Conservation (phyloP, 2,113 vertebrate genomes). For the Pungitius pungitius region DNA sequence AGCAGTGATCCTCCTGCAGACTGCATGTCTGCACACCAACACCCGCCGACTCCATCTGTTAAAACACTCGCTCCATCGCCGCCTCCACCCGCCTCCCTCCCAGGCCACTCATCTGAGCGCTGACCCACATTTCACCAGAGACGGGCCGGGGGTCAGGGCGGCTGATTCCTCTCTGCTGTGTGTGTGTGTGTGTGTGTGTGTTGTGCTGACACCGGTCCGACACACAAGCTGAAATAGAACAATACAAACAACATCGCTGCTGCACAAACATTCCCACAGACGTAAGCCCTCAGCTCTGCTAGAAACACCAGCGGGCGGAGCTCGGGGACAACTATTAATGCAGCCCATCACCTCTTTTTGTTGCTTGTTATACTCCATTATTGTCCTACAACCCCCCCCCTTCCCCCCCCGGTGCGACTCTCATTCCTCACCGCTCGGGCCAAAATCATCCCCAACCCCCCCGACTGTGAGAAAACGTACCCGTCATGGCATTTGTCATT, state of each 20-base stretch:
- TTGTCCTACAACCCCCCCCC: neutral
- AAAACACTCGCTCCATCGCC: slow-evolving; percentile 40
- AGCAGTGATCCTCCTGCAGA: slow-evolving; percentile 43
- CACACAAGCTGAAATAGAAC: slow-evolving; percentile 65
- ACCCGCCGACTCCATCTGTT: slow-evolving; percentile 53
- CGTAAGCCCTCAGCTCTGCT: slow-evolving; percentile 63
- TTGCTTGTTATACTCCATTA: neutral
- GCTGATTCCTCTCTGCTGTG: slow-evolving; percentile 34
- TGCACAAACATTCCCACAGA: slow-evolving; percentile 76
- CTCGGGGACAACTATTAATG: slow-evolving; percentile 34
- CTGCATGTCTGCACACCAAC: slow-evolving; percentile 58
- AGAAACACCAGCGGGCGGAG: slow-evolving; percentile 53
- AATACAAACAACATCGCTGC: slow-evolving; percentile 73
- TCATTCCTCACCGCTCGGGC: neutral
- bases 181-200: slow-evolving; percentile 12
- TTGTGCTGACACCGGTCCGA: slow-evolving; percentile 58
- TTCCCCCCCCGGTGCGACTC: neutral
- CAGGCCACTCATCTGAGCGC: slow-evolving; percentile 22
- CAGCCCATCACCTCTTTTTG: slow-evolving; percentile 15
- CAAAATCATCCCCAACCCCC: slow-evolving; percentile 43
- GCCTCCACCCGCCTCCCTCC: slow-evolving; percentile 21
- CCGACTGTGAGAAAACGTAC: slow-evolving; percentile 20
- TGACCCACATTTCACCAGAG: slow-evolving; percentile 46
- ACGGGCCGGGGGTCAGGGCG: slow-evolving; percentile 25
- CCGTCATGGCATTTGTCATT: too few species aligned